A percentile compares a stretch with the other conserved stretches of the same genome.
phyloP scores from a whole-genome alignment of 2,888 invertebrate species.

The Ormyrus thymus region DNA sequence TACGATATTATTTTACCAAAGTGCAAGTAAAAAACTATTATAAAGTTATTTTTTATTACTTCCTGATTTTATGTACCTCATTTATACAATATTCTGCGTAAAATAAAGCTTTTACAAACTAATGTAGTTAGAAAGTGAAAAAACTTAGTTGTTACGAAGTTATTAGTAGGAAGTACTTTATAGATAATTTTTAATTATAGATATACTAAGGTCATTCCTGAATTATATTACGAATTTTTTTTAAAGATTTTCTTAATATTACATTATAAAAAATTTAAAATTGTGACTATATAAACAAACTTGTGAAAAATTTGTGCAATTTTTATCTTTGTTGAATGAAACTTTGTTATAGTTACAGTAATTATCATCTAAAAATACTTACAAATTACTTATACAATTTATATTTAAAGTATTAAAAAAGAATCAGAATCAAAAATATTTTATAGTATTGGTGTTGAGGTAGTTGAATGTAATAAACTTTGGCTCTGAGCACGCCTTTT shows the following conservation, averaged over 20 bases:
- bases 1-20: constrained; percentile 2
- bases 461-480: constrained; percentile 42
- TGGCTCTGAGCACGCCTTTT: constrained; percentile 18
- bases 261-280: constrained; percentile 1
- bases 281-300: not conserved
- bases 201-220: no score
- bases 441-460: constrained; percentile 23
- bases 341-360: not conserved
- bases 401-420: not conserved
- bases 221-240: not conserved
- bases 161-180: no score
- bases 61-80: no score
- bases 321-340: not conserved
- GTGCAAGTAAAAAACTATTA: not conserved
- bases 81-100: no score
- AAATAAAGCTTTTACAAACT: no score
- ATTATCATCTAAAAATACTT: not conserved
- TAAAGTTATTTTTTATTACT: no score
- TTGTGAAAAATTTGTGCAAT: no score
- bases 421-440: constrained; percentile 12
- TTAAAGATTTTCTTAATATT: not conserved
- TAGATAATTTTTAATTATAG: no score
- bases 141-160: no score
- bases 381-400: not conserved
- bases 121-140: no score